Conservation (phyloP, 2,797 vertebrate species). For the Crenichthys baileyi region DNA sequence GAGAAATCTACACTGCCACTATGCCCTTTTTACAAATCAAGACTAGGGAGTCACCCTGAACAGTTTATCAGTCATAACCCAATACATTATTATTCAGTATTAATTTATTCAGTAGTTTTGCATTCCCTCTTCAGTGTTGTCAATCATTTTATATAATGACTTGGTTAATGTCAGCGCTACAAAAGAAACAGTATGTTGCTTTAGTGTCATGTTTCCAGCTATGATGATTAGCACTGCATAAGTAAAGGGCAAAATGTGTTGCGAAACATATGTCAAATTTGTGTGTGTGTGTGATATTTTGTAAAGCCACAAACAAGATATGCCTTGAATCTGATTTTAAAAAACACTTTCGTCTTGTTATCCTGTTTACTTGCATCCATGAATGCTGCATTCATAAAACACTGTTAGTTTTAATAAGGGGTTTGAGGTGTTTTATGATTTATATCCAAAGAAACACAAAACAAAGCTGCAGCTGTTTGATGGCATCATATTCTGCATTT, state of each 20-base stretch:
- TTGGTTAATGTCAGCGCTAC: not conserved
- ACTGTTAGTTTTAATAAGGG: too few species aligned
- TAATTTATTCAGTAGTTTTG: not conserved
- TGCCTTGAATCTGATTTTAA: too few species aligned
- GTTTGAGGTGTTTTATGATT: not conserved
- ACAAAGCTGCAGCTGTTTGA: constrained; percentile 27
- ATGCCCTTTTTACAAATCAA: too few species aligned
- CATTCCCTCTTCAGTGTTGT: too few species aligned
- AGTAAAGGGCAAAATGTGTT: not conserved
- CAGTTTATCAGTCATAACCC: too few species aligned
- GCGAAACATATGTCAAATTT: too few species aligned
- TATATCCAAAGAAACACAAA: not conserved
- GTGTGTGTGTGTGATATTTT: too few species aligned
- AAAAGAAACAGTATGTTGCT: not conserved
- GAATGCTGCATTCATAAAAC: not conserved
- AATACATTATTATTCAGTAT: not conserved
- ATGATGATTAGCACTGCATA: not conserved
- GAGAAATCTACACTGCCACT: too few species aligned
- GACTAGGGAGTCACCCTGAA: too few species aligned
- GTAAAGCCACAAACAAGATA: too few species aligned
- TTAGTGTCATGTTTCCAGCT: not conserved
- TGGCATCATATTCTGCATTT: not conserved
- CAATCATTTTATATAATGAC: not conserved
- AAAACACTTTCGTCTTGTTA: too few species aligned
- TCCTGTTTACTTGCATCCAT: not conserved